Conservation (phyloP, 92 coral and sea anemone genomes). For the Parazoanthus darwini region DNA sequence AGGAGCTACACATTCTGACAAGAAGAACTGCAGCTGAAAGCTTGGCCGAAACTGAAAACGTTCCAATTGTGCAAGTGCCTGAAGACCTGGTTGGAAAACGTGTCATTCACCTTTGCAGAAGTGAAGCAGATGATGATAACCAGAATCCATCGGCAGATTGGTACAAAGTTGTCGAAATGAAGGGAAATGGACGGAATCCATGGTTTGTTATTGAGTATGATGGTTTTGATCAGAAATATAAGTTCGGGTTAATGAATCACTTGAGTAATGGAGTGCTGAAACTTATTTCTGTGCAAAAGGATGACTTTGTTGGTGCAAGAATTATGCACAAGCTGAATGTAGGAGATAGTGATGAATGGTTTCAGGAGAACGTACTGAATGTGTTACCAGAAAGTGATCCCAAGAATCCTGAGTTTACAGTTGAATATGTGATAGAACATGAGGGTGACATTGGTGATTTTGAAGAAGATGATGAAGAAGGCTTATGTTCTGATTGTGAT, state of each 20-base stretch:
- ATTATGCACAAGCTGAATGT: conserved; percentile 30
- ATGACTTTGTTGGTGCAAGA: conserved; percentile 36
- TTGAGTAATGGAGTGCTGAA: background rate
- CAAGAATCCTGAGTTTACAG: conserved; percentile 33
- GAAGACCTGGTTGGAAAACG: conserved; percentile 51
- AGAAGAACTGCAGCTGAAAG: background rate
- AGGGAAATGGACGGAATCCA: conserved; percentile 26
- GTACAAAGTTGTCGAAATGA: conserved; percentile 34
- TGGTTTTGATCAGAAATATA: conserved; percentile 35
- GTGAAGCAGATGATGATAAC: conserved; percentile 29
- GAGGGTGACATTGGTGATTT: background rate
- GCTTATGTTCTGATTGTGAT: conserved; percentile 17
- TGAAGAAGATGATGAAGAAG: conserved; percentile 24
- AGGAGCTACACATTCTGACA: conserved; percentile 46
- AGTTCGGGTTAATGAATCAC: conserved; percentile 18
- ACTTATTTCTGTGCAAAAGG: conserved; percentile 9
- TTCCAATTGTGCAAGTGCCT: conserved; percentile 44
- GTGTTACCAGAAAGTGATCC: conserved; percentile 34
- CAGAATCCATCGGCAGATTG: conserved; percentile 26
- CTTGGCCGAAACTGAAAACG: conserved; percentile 29
- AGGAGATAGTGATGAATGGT: conserved; percentile 32
- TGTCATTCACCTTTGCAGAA: conserved; percentile 31
- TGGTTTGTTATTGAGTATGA: conserved; percentile 30
- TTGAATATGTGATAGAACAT: background rate
- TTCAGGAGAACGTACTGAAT: conserved; percentile 23